A percentile compares a stretch with the other conserved stretches of the same genome.
Conservation (phyloP, 2,888 invertebrate genomes). For the Spicauda simplicius region DNA sequence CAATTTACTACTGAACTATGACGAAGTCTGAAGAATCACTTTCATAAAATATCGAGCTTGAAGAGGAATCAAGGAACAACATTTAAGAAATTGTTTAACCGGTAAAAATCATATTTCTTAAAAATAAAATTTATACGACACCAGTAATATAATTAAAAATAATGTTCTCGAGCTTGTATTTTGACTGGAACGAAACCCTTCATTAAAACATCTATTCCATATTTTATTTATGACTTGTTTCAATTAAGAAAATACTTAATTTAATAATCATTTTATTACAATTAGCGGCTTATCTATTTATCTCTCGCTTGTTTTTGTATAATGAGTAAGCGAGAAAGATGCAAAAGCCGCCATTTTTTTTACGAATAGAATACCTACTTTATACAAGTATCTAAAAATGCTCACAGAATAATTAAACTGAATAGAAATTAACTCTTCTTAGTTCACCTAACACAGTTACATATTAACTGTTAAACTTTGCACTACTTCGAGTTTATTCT, state of each 20-base stretch:
- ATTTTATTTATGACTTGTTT: too few species aligned
- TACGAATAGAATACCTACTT: neutral
- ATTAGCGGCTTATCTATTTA: too few species aligned
- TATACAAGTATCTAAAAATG: neutral
- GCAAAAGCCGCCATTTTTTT: too few species aligned
- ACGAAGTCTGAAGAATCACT: neutral
- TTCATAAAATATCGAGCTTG: neutral
- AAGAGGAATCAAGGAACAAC: constrained; percentile 1
- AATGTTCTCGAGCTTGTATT: neutral
- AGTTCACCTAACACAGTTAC: neutral
- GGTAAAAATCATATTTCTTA: neutral
- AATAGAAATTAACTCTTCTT: too few species aligned
- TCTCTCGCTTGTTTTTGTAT: too few species aligned
- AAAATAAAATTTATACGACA: neutral
- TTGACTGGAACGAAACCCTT: too few species aligned
- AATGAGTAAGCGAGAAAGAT: too few species aligned
- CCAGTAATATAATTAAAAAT: neutral
- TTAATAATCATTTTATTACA: too few species aligned
- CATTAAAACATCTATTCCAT: too few species aligned
- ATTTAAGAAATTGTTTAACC: neutral
- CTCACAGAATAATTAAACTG: neutral
- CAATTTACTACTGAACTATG: neutral
- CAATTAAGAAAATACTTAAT: too few species aligned
- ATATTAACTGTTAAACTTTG: neutral
- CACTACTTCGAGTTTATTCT: neutral